Evolutionary conservation across 2,888 invertebrate genomes (phyloP), one percentile per base, ranked within the genome.

Genomic region (Cheilosia pagana): DNA sequence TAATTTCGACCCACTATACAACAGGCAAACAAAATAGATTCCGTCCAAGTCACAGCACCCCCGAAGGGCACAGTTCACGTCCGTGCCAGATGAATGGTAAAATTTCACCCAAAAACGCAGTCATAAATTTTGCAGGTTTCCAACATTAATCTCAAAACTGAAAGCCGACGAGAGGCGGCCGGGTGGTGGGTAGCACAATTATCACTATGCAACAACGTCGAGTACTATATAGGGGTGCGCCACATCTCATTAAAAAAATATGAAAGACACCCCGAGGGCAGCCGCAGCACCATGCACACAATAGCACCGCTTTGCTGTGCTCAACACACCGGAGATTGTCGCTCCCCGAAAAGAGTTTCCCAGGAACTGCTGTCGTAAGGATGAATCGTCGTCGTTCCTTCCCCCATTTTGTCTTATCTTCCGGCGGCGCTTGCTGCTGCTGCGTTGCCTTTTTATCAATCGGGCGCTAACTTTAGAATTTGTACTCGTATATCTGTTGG

Each of bases 241-340:
- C 83, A 70, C 78, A 75, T 79, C 79, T 74, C 74, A 75, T 83
- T 83, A 70, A 68, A 59, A 79, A 83, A 83, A 83, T 81, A 85
- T 85, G 81, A 85, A 85, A 70, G 74, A 76, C 67, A 60, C 71
- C 75, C 85, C 10, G 35, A 85, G 67, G 85, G 85, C 60, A 55
- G 48, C 65, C 68, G 50, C 76, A 71, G 31, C 50, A 70, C 19
- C 41, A 70, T 31, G 25, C 74, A 70, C 52, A 70, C 39, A 67
- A 72, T 57, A 45, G 35, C 48, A 77, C 41, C 43, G 41, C n/a
- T 10, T 21, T n/a, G 25, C 59, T 72, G 10, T 63, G 23, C 68
- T 48, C 59, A 12, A 10, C 48, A 25, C 21, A 67, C 59, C 65
- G 31, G 60, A 79, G 60, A 62, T 67, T 48, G 67, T 53, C 52